Evolutionary conservation across 2,797 vertebrate genomes (phyloP).

Genomic region (Halcyon leucocephala): DNA sequence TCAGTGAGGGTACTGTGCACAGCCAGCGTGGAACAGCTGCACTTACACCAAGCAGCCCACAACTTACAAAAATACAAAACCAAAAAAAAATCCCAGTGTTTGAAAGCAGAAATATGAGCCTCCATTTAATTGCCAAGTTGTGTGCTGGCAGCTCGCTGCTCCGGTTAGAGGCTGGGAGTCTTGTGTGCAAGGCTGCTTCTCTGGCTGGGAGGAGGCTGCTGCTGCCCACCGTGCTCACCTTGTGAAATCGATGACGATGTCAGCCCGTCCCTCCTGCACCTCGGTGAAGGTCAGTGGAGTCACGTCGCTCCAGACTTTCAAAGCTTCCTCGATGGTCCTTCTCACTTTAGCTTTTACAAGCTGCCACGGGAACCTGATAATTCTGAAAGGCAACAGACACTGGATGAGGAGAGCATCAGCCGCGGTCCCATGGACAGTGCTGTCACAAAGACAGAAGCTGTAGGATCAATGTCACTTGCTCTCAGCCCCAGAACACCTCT

Average conservation of each 20-base stretch:
- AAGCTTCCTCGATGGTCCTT: conserved; percentile 85
- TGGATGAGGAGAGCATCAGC: not conserved
- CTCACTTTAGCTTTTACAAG: conserved; percentile 87
- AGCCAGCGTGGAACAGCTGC: not conserved
- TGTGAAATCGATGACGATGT: conserved; percentile 93
- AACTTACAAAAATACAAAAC: not conserved
- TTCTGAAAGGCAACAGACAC: conserved; percentile 74
- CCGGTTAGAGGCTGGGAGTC: not conserved
- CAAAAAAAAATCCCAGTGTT: not conserved
- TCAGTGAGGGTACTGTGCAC: not conserved
- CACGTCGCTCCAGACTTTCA: conserved; percentile 92
- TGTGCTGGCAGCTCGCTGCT: not conserved
- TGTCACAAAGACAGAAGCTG: not conserved
- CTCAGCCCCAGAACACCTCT: not conserved
- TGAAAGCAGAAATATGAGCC: not conserved
- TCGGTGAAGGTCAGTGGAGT: conserved; percentile 92
- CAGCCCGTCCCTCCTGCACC: conserved; percentile 84
- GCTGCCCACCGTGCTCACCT: conserved; percentile 75
- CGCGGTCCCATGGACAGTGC: not conserved
- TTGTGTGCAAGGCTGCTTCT: not conserved
- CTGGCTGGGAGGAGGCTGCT: not conserved
- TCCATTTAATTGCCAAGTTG: not conserved
- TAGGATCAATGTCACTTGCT: not conserved
- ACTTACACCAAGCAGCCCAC: not conserved
- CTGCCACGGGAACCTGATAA: conserved; percentile 90